phyloP scores from a whole-genome alignment of 2,113 vertebrate species.

The Myanophis thanlyinensis region DNA sequence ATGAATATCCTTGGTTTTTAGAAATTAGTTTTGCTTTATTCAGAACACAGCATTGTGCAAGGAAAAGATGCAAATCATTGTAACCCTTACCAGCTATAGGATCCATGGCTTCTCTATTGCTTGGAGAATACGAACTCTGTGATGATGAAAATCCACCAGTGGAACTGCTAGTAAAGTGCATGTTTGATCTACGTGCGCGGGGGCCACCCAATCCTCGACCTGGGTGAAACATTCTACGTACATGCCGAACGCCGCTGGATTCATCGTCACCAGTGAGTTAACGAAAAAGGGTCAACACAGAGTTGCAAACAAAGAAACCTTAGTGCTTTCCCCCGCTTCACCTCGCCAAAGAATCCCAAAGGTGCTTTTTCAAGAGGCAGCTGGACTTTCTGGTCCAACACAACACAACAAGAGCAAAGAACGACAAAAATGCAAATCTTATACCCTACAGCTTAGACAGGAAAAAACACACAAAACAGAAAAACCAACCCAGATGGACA shows the following conservation, averaged over 20 bases:
- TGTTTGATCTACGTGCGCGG: slow-evolving; percentile 96
- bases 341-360: no score
- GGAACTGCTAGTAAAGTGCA: slow-evolving; percentile 99
- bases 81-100: slow-evolving; percentile 92
- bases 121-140: slow-evolving; percentile 98
- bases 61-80: fast-evolving
- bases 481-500: no score
- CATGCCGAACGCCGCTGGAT: slow-evolving; percentile 97
- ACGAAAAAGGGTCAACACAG: slow-evolving; percentile 60
- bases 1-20: background rate
- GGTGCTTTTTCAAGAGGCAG: no score
- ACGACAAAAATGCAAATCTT: no score
- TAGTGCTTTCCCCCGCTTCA: background rate
- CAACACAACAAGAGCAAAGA: no score
- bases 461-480: no score
- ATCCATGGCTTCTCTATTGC: slow-evolving; percentile 99
- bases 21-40: background rate
- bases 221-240: slow-evolving; percentile 99
- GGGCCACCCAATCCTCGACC: slow-evolving; percentile 94
- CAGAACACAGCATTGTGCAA: background rate
- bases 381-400: no score
- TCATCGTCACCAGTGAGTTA: slow-evolving; percentile 86
- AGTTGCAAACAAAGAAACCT: background rate
- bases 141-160: slow-evolving; percentile 93
- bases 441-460: no score